Base-by-base conservation (phyloP, 2,888 invertebrate genomes). In the Rhamphomyia laevipes region DNA sequence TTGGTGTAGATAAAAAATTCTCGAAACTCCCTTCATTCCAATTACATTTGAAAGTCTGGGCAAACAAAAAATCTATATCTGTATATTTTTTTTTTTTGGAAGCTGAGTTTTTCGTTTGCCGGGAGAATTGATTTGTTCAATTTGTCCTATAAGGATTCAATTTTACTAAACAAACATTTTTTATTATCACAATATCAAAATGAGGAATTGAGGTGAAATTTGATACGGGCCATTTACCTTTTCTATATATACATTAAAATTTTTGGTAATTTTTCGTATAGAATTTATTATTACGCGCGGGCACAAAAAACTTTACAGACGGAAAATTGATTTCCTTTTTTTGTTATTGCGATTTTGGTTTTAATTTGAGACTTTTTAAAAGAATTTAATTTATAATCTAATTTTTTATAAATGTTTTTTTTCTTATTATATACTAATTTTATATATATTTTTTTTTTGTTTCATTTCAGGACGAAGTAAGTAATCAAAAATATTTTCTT, bases 71-170 rank as follows among this genome's bases (percentile, higher is more conserved):
- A n/a, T n/a, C n/a, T n/a, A n/a, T n/a, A n/a, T n/a, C n/a, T n/a
- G n/a, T n/a, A n/a, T n/a, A n/a, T n/a, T 6, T 27, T 7, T 27
- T 27, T 33, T 42, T 30, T 40, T 42, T 43, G 44, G 38, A 38
- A 45, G 38, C 51, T 48, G 53, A 49, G 53, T 33, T 42, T 30
- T 40, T 42, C 41, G 44, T 31, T 33, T 44, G 38, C 51, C 47
- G 53, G 59, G 60, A 60, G 65, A 68, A 68, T 68, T 68, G 68
- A 68, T 68, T 68, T 67, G 68, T 68, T 68, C 65, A 66, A 67
- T 68, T 66, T 67, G 66, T 65, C 62, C 63, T 64, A 62, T 66
- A 65, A 66, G 23, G 7, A 27, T 27, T 27, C 23, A 27, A 27
- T 67, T 68, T 27, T 27, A 27, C 23, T 27, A 27, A 7, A 7